These are phyloP conservation scores for Plutomurus gul DNA, from an alignment of 1,140 invertebrate genomes.

Conservation along the genomic window DNA sequence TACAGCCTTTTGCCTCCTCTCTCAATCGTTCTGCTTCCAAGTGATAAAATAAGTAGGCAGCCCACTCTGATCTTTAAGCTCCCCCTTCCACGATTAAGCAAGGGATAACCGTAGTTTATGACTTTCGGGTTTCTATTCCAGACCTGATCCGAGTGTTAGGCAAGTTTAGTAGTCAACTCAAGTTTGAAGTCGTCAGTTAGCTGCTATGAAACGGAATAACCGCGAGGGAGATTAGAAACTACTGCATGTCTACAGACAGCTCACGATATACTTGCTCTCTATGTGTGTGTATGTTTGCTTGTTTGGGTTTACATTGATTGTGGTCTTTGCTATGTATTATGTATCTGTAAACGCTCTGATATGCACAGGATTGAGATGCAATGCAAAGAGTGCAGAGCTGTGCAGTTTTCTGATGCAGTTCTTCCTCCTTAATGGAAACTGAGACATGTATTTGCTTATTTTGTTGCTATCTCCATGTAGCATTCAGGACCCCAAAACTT, in stretches of 20 bases:
- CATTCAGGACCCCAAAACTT: neutral
- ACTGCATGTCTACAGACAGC: neutral
- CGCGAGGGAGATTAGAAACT: slow-evolving; percentile 5
- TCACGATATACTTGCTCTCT: too few relatives aligned
- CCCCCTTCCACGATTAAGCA: slow-evolving; percentile 16
- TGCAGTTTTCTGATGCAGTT: slow-evolving; percentile 10
- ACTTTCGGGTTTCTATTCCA: slow-evolving; percentile 5
- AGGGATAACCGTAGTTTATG: slow-evolving; percentile 20
- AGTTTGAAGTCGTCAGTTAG: slow-evolving; percentile 1
- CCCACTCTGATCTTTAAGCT: slow-evolving; percentile 6
- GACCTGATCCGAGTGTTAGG: neutral
- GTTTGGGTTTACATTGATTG: neutral
- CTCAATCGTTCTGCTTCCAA: slow-evolving; percentile 5
- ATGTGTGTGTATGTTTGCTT: neutral
- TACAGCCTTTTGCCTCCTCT: neutral
- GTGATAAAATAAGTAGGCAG: slow-evolving; percentile 8
- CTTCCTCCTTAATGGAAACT: neutral
- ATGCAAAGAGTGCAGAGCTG: neutral
- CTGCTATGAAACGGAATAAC: slow-evolving; percentile 4
- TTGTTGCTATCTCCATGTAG: neutral
- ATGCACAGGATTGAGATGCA: neutral
- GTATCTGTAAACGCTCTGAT: neutral
- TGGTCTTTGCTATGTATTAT: neutral
- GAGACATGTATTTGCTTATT: neutral
- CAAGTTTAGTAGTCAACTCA: slow-evolving; percentile 10